phyloP scores from a whole-genome alignment of 2,113 vertebrate species.

The Osmerus eperlanus region DNA sequence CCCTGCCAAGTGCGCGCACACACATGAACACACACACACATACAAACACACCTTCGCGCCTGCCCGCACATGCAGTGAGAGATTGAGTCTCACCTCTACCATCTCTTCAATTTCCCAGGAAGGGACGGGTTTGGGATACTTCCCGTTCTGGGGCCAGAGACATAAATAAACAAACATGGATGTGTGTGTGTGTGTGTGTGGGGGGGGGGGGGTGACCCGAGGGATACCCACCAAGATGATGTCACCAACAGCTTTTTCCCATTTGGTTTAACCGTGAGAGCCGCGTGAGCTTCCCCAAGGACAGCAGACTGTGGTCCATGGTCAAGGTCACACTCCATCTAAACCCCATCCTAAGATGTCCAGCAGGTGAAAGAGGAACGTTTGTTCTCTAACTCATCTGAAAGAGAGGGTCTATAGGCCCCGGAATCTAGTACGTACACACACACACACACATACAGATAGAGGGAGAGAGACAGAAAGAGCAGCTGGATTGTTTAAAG shows the following conservation, averaged over 20 bases:
- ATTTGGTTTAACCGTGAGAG: slow-evolving; percentile 12
- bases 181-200: not conserved
- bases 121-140: slow-evolving; percentile 5
- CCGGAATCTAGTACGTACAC: not conserved
- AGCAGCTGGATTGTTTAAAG: slow-evolving; percentile 79
- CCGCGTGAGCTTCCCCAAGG: no score
- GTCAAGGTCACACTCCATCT: not conserved
- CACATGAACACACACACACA: not conserved
- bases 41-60: not conserved
- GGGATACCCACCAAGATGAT: slow-evolving; percentile 24
- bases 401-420: slow-evolving; percentile 20
- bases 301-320: not conserved
- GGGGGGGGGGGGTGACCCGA: not conserved
- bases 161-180: slow-evolving; percentile 37
- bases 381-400: slow-evolving; percentile 40
- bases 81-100: not conserved
- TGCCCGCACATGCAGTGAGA: not conserved
- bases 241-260: slow-evolving; percentile 35
- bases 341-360: not conserved
- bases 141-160: slow-evolving; percentile 27
- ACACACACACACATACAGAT: slow-evolving; percentile 17
- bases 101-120: not conserved
- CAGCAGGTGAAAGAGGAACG: not conserved
- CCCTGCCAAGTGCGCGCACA: no score
- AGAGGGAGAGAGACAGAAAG: slow-evolving; percentile 12